These are phyloP conservation scores for Nerophis ophidion DNA, from an alignment of 2,113 vertebrate genomes.

Conservation along the genomic window DNA sequence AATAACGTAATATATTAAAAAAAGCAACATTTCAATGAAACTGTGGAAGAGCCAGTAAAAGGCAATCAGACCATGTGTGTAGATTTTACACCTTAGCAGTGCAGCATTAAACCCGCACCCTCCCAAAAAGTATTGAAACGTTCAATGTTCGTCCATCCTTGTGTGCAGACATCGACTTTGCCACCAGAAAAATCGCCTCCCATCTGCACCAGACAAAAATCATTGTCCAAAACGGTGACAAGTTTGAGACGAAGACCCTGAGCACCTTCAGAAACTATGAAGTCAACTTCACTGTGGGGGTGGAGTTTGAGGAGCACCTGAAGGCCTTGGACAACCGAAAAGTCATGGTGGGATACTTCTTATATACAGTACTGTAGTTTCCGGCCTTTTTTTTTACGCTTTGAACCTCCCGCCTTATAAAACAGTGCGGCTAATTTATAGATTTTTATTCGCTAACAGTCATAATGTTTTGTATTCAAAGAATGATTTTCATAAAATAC, in stretches of 20 bases:
- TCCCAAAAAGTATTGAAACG: background rate
- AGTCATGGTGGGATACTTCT: slow-evolving; percentile 72
- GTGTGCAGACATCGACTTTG: slow-evolving; percentile 87
- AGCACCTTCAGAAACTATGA: slow-evolving; percentile 94
- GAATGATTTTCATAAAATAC: too few species aligned
- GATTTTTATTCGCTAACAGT: too few species aligned
- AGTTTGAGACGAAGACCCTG: slow-evolving; percentile 86
- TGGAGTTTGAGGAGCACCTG: slow-evolving; percentile 88
- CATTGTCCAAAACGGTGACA: slow-evolving; percentile 82
- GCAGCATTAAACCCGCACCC: background rate
- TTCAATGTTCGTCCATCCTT: background rate
- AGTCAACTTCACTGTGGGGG: slow-evolving; percentile 81
- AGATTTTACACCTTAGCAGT: too few species aligned
- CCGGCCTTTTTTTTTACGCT: too few species aligned
- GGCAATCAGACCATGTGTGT: slow-evolving; percentile 31
- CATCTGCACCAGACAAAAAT: slow-evolving; percentile 87
- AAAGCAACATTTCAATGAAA: too few species aligned
- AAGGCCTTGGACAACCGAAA: slow-evolving; percentile 84
- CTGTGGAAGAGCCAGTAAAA: background rate
- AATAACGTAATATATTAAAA: too few species aligned
- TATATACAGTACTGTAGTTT: background rate
- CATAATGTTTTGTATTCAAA: too few species aligned
- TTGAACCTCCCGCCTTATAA: too few species aligned
- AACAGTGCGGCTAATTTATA: too few species aligned
- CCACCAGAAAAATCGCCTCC: slow-evolving; percentile 87